Percentiles rank a stretch among this genome's conserved stretches.
Conservation (phyloP, 2,888 invertebrate species). For the Hemaris fuciformis region DNA sequence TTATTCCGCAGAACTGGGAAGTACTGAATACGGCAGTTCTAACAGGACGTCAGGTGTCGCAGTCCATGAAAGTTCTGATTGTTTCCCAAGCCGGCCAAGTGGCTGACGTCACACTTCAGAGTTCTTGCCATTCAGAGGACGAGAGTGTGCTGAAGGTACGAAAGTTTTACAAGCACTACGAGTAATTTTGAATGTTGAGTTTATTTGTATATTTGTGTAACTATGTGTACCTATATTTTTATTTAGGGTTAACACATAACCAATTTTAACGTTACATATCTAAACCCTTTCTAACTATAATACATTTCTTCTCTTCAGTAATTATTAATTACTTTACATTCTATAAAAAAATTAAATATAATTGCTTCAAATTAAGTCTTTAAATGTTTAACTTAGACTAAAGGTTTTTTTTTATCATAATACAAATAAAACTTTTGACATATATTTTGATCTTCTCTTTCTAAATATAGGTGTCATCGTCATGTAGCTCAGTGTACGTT, state of each 20-base stretch:
- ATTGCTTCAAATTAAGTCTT: too few relatives aligned
- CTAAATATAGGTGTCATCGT: conserved; percentile 90
- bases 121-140: conserved; percentile 96
- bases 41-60: conserved; percentile 95
- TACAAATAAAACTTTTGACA: neutral
- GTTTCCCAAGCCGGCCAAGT: conserved; percentile 97
- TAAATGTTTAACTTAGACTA: too few relatives aligned
- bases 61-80: conserved; percentile 97
- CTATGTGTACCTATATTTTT: neutral
- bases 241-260: too few relatives aligned
- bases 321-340: too few relatives aligned
- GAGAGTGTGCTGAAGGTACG: conserved; percentile 96
- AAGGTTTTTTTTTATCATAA: too few relatives aligned
- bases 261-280: too few relatives aligned
- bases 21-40: conserved; percentile 97
- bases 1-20: conserved; percentile 91
- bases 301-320: too few relatives aligned
- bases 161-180: neutral
- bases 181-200: neutral
- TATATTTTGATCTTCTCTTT: too few relatives aligned
- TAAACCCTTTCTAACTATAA: too few relatives aligned
- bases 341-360: too few relatives aligned
- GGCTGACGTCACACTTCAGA: conserved; percentile 96
- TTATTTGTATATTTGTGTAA: neutral
- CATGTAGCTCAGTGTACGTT: conserved; percentile 97